Evolutionary conservation across 92 coral and sea anemone genomes (phyloP), one percentile per base, ranked within the genome.

Genomic region (Epizoanthus rinbou): DNA sequence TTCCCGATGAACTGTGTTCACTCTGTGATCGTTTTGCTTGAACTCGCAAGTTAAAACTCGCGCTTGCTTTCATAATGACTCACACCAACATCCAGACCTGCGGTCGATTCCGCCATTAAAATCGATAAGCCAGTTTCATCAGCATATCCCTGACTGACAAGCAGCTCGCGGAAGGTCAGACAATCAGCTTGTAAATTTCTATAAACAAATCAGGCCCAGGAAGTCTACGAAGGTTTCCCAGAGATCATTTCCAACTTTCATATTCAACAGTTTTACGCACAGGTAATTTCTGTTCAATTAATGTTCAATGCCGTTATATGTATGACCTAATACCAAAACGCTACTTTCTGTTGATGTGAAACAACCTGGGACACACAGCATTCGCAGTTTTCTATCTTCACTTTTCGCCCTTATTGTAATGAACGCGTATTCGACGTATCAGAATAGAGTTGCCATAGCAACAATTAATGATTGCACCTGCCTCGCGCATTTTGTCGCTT

Each of bases 401-500:
- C 82, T 17, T 50, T 37, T 41, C 82, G 58, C 57, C 69, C 50
- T 69, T 14, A 62, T 78, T 78, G 82, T 78, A 78, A 78, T 62
- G 82, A 78, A 60, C 43, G 58, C 72, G 67, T 52, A 56, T 13
- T 75, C 82, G 94, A 91, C 94, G 97, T 90, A 88, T 83, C 87
- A 84, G 60, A 73, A 57, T 47, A 54, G 23, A 21, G 85, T 93
- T 85, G 59, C 89, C 78, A 91, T 88, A 85, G 93, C 57, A 79
- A 93, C 92, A 73, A 83, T 88, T 93, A 86, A 60, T 60, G 80
- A 87, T 80, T 37, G 87, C 97, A 93, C 92, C 97, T 93, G 97
- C 82, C 85, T 41, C 83, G 45, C 58, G 82, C 82, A 60, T 62
- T 41, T 60, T 78, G 37, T 10, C 64, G 82, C 43, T 7, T 33